These are phyloP conservation scores for Macrotrachela quadricornifera DNA, from an alignment of 1,140 invertebrate species.

Conservation along the genomic window DNA sequence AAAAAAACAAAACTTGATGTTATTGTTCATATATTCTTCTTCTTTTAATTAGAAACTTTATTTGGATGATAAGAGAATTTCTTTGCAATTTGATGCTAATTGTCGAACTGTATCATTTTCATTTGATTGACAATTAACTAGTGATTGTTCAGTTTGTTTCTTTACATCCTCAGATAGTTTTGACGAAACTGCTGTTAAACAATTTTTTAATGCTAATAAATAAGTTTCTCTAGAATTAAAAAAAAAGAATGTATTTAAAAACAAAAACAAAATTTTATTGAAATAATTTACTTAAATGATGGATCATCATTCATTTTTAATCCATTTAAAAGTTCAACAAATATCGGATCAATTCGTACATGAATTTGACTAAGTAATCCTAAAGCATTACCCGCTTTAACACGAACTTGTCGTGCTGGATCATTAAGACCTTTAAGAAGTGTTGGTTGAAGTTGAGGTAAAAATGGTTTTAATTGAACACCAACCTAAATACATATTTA, in stretches of 20 bases:
- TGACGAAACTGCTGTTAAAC: constrained; percentile 45
- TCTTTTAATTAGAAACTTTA: too few relatives aligned
- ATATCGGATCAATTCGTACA: constrained; percentile 56
- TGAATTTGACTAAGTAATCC: constrained; percentile 73
- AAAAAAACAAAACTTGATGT: constrained; percentile 16
- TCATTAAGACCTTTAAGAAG: constrained; percentile 82
- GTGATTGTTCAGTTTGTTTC: constrained; percentile 37
- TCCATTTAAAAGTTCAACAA: constrained; percentile 64
- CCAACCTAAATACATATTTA: too few relatives aligned
- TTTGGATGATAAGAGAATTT: too few relatives aligned
- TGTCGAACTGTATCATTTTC: too few relatives aligned
- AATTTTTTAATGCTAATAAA: background rate
- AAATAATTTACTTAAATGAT: constrained; percentile 40
- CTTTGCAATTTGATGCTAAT: too few relatives aligned
- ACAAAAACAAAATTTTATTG: background rate
- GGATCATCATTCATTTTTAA: constrained; percentile 62
- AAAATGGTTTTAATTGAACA: constrained; percentile 77
- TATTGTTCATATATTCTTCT: too few relatives aligned
- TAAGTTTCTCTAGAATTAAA: background rate
- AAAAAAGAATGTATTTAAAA: too few relatives aligned
- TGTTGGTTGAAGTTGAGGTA: constrained; percentile 90
- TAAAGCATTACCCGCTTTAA: constrained; percentile 66
- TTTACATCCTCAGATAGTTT: constrained; percentile 64
- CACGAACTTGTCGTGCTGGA: constrained; percentile 56
- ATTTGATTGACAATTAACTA: too few relatives aligned